These are phyloP conservation scores for Glaucopsyche alexis DNA, from an alignment of 2,888 invertebrate species.

Conservation along the genomic window DNA sequence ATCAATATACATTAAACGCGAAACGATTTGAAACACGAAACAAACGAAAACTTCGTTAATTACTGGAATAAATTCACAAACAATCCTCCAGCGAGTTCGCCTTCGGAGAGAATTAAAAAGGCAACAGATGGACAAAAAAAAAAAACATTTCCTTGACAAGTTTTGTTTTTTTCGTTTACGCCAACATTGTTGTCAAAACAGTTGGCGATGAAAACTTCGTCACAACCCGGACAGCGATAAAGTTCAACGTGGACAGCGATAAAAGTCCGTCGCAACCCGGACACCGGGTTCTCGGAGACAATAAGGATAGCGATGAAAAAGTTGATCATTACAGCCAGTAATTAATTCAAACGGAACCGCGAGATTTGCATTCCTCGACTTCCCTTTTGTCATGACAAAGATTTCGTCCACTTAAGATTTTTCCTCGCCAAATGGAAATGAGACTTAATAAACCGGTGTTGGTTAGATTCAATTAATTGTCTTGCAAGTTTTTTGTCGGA, in stretches of 20 bases:
- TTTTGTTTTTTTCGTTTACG: constrained; percentile 73
- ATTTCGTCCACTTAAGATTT: constrained; percentile 46
- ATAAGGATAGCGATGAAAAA: constrained; percentile 60
- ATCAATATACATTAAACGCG: constrained; percentile 23
- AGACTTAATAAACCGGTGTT: constrained; percentile 71
- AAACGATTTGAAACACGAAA: constrained; percentile 22
- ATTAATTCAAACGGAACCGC: constrained; percentile 79
- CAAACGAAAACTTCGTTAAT: constrained; percentile 49
- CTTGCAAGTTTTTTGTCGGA: constrained; percentile 36
- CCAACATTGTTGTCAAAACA: constrained; percentile 73
- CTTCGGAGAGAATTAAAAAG: constrained; percentile 59
- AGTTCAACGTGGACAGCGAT: constrained; percentile 2
- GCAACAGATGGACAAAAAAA: constrained; percentile 64
- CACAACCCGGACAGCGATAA: not conserved
- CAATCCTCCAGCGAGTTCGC: constrained; percentile 61
- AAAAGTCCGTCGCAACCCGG: not conserved
- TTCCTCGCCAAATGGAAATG: constrained; percentile 67
- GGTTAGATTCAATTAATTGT: constrained; percentile 69
- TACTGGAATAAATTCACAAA: constrained; percentile 76
- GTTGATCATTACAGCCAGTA: constrained; percentile 76
- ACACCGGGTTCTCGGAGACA: not conserved
- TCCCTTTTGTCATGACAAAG: constrained; percentile 62
- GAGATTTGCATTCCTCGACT: constrained; percentile 53
- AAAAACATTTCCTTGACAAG: constrained; percentile 77
- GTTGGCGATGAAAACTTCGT: constrained; percentile 36